A percentile compares a stretch with the other conserved stretches of the same genome.
phyloP scores from a whole-genome alignment of 2,113 vertebrate genomes.

The Brachyhypopomus occidentalis region DNA sequence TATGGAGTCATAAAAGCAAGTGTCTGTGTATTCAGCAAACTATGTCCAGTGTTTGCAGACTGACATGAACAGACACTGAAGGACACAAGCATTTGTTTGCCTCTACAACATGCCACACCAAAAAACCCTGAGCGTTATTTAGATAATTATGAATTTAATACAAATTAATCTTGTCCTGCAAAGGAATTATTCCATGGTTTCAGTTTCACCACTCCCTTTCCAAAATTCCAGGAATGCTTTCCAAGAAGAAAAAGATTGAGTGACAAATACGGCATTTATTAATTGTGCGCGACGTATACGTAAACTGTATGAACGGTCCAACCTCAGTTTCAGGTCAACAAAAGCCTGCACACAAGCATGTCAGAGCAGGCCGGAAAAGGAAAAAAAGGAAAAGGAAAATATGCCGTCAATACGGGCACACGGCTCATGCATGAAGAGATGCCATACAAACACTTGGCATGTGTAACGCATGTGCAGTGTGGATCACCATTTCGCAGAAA shows the following conservation, averaged over 20 bases:
- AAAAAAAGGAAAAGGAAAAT: too few species aligned
- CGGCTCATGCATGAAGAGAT: not conserved
- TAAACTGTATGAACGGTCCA: not conserved
- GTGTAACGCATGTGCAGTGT: not conserved
- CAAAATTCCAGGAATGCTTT: not conserved
- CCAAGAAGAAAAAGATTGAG: not conserved
- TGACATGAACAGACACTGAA: not conserved
- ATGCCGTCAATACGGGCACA: not conserved
- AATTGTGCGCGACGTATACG: too few species aligned
- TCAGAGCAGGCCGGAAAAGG: not conserved
- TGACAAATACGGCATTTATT: not conserved
- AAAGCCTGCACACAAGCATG: conserved; percentile 56
- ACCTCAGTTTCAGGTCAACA: conserved; percentile 79
- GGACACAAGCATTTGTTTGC: not conserved
- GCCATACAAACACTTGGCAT: not conserved
- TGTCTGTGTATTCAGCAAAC: conserved; percentile 51
- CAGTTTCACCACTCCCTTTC: not conserved
- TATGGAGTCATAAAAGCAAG: conserved; percentile 94
- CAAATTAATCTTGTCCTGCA: not conserved
- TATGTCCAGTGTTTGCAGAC: not conserved
- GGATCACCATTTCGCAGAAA: not conserved
- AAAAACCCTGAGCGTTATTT: not conserved
- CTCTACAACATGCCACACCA: not conserved
- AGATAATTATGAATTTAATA: not conserved
- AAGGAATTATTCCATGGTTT: not conserved